Percentiles rank a stretch among this genome's conserved stretches.
These are phyloP conservation scores for Setophaga petechia DNA, from an alignment of 2,113 vertebrate genomes.

Conservation along the genomic window DNA sequence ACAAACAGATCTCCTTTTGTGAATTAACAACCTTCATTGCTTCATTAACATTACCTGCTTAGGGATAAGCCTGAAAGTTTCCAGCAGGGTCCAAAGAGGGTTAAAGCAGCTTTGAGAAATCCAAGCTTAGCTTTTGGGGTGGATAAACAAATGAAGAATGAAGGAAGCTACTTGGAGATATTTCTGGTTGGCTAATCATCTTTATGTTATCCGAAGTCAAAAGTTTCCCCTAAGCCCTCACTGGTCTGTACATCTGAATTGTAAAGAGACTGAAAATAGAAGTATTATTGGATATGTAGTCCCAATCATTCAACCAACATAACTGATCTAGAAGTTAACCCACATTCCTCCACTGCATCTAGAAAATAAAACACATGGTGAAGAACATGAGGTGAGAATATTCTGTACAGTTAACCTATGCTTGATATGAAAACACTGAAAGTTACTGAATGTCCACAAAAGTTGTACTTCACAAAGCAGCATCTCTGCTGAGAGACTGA, in stretches of 20 bases:
- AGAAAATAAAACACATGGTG: not conserved
- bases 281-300: not conserved
- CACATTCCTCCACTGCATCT: not conserved
- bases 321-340: not conserved
- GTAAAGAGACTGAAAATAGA: not conserved
- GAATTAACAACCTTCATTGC: not conserved
- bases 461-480: not conserved
- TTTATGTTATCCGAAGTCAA: not conserved
- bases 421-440: not conserved
- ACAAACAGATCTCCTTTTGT: not conserved
- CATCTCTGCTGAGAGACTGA: not conserved
- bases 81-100: not conserved
- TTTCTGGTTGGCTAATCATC: not conserved
- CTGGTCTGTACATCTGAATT: not conserved
- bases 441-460: not conserved
- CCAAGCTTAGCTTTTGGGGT: not conserved
- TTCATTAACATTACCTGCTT: constrained; percentile 37
- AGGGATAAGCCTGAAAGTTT: not conserved
- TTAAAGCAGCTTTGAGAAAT: constrained; percentile 40
- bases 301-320: not conserved
- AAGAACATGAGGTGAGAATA: not conserved
- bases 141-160: constrained; percentile 19
- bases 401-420: not conserved
- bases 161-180: not conserved
- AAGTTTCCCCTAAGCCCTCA: not conserved